Base-by-base conservation (phyloP, 2,888 invertebrate species). In the Tetranychus piercei region DNA sequence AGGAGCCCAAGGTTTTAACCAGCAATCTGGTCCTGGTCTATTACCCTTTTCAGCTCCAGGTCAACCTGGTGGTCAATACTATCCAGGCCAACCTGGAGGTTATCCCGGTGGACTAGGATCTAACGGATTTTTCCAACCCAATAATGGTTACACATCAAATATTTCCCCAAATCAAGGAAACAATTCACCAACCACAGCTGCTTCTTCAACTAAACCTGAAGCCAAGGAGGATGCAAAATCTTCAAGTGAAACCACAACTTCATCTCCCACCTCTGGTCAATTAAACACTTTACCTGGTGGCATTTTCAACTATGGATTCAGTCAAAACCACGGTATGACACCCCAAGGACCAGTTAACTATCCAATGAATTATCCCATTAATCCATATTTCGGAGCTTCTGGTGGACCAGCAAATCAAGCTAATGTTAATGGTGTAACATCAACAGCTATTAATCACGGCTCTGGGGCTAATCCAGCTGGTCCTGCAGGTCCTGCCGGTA, bases 251-350 rank as follows among this genome's bases (percentile, higher is more conserved):
- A 15, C 55, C 9, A 55, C 55, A 55, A 55, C 55, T 3, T 55
- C 55, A 2, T 23, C 9, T 6, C 69, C n/a, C 5, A 9, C 69
- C 11, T 23, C 20, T 8, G 69, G 69, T 23, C 20, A 69, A 23
- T 69, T 23, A 11, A n/a, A 69, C 20, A 23, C 69, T 11, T 8
- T 69, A 69, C 22, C 69, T 23, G 69, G 69, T 20, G 69, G 69
- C 8, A 20, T 69, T 22, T 69, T 69, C 69, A 69, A 69, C 69
- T 69, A 69, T 23, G 69, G 69, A 5, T 69, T 69, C 11, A 23
- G 22, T 20, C 69, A 69, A 69, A 11, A n/a, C 20, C 69, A 69
- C 22, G 55, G 55, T 55, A 15, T 55, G 15, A 2, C 55, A 15
- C 55, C 9, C 1, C 11, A 9, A 15, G 55, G 55, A 15, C 55